Evolutionary conservation across 1,140 invertebrate genomes (phyloP), one percentile per base, ranked within the genome.

Genomic region (Plectus sambesii): DNA sequence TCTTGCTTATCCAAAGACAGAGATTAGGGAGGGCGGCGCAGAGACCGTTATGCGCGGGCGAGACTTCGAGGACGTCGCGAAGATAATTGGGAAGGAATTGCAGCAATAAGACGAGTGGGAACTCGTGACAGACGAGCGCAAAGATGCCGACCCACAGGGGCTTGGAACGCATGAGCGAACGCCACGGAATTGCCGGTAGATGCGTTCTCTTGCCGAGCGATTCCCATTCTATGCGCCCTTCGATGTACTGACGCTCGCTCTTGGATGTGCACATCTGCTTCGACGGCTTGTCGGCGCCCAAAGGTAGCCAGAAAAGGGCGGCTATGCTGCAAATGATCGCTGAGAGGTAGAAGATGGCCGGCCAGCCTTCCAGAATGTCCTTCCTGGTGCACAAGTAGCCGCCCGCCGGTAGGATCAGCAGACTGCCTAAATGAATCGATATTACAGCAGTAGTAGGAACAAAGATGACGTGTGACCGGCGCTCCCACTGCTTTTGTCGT

Each of bases 81-180:
- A 58, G 46, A 47, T 49, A 58, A 19, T 57, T 56, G 2, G 56
- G 56, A 5, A 58, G 29, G 52, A 66, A 45, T 55, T 66, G 63
- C 9, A 66, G 49, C 63, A 66, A 68, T 33, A 66, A 68, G 29
- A 67, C 66, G 30, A 67, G 42, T 25, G 64, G 64, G 39, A 53
- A 67, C 46, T 67, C 64, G 48, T 67, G 64, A 40, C 64, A 67
- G 20, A 69, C 59, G 2, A 67, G 35, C 33, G 64, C 64, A 2
- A 47, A 60, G 22, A 67, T 54, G 4, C 57, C 66, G 17, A 60
- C 63, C 43, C 62, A 66, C 6, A 66, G 45, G 29, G 61, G 61
- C 12, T 35, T 36, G 15, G 50, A 67, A 15, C 46, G 52, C 2
- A 51, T 20, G 19, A 67, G 53, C 30, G 55, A 26, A 46, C 30